Conservation (phyloP, 2,888 invertebrate species). For the Diploptera punctata region DNA sequence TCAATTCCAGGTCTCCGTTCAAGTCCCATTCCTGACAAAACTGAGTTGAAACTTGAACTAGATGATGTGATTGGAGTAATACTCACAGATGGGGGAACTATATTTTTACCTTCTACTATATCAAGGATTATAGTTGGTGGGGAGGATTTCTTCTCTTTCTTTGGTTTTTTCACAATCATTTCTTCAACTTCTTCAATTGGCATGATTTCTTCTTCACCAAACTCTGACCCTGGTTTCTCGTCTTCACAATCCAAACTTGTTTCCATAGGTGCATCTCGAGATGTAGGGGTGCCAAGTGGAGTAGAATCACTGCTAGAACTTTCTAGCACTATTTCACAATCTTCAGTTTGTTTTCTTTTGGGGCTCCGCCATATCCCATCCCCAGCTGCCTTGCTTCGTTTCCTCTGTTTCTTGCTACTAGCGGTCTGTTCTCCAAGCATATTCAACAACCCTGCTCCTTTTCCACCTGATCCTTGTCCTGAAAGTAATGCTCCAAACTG, state of each 20-base stretch:
- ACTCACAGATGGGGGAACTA: constrained; percentile 66
- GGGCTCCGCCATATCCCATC: constrained; percentile 67
- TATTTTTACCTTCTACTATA: constrained; percentile 63
- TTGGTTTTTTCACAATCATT: constrained; percentile 58
- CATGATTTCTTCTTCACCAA: constrained; percentile 48
- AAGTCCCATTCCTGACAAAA: constrained; percentile 64
- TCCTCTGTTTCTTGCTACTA: constrained; percentile 53
- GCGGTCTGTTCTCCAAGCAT: constrained; percentile 32
- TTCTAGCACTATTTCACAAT: constrained; percentile 64
- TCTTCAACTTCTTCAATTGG: constrained; percentile 62
- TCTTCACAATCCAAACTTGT: constrained; percentile 33
- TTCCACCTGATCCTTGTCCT: constrained; percentile 52
- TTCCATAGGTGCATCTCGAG: constrained; percentile 32
- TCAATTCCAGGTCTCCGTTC: constrained; percentile 82
- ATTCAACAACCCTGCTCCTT: constrained; percentile 24
- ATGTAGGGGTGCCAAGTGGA: constrained; percentile 37
- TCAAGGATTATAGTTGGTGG: constrained; percentile 54
- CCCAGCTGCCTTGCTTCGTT: constrained; percentile 63
- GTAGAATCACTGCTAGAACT: constrained; percentile 67
- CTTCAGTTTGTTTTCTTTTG: constrained; percentile 65
- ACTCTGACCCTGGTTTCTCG: constrained; percentile 43
- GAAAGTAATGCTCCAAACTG: constrained; percentile 54
- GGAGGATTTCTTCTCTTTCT: constrained; percentile 59
- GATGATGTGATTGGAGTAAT: constrained; percentile 63
- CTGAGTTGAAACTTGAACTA: constrained; percentile 60